Conservation (phyloP, 1,140 invertebrate genomes). For the Kradibia gibbosae region DNA sequence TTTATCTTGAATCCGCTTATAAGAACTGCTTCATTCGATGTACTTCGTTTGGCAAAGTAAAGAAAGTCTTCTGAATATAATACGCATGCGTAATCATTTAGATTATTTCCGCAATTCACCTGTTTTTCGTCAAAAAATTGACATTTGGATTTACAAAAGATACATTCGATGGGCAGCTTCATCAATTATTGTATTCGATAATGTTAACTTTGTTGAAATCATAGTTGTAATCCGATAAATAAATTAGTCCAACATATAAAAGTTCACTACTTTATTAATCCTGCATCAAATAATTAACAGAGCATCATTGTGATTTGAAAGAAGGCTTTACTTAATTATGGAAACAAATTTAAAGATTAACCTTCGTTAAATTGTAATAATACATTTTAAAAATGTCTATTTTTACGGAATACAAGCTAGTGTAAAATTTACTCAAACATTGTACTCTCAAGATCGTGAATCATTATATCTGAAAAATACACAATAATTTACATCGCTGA, state of each 20-base stretch:
- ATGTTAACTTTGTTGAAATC: not conserved
- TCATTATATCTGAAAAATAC: not conserved
- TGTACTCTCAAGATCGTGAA: not conserved
- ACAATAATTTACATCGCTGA: not conserved
- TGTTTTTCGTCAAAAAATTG: conserved; percentile 5
- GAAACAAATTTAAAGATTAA: no score
- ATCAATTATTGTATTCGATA: not conserved
- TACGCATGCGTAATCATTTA: conserved; percentile 13
- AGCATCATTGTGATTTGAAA: not conserved
- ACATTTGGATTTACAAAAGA: not conserved
- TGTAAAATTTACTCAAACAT: not conserved
- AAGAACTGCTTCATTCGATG: not conserved
- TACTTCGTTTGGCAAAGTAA: not conserved
- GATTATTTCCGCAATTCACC: not conserved
- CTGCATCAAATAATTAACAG: not conserved
- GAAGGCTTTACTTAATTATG: no score
- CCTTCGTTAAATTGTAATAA: no score
- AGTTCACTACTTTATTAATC: not conserved
- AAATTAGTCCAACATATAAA: not conserved
- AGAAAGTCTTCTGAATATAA: not conserved
- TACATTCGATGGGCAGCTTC: not conserved
- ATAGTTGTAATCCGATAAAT: not conserved
- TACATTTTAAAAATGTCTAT: no score
- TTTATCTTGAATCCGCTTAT: not conserved
- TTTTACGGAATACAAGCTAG: no score